These are phyloP conservation scores for Drosophila parabipectinata DNA, from an alignment of 1,140 invertebrate genomes.

Conservation along the genomic window DNA sequence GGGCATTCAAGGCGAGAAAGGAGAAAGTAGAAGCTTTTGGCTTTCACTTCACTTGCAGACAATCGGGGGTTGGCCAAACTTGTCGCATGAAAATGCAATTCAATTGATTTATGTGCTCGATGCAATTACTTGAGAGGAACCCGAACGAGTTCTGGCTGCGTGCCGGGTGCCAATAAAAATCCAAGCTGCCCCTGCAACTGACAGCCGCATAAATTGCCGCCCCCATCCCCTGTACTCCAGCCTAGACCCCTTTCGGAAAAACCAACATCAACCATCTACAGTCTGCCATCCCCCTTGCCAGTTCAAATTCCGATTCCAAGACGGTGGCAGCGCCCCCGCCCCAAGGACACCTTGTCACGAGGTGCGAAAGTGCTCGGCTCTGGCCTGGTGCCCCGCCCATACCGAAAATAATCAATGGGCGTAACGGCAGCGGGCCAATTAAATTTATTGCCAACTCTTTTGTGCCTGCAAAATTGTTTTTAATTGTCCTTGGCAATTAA, in stretches of 20 bases:
- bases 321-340: constrained; percentile 1
- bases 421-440: constrained; percentile 69
- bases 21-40: constrained; percentile 55
- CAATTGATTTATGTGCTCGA: constrained; percentile 81
- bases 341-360: constrained; percentile 64
- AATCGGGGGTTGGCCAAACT: constrained; percentile 70
- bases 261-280: neutral
- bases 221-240: constrained; percentile 20
- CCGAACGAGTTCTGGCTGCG: constrained; percentile 47
- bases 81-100: constrained; percentile 81
- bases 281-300: constrained; percentile 2
- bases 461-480: constrained; percentile 78
- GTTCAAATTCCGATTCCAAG: constrained; percentile 1
- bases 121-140: constrained; percentile 74
- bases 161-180: constrained; percentile 78
- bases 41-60: constrained; percentile 66
- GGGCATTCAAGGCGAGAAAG: constrained; percentile 51
- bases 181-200: constrained; percentile 70
- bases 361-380: constrained; percentile 69
- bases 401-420: constrained; percentile 61
- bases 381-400: neutral
- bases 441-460: constrained; percentile 76
- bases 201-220: constrained; percentile 79
- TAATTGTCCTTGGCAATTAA: constrained; percentile 79
- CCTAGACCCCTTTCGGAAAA: neutral